These are phyloP conservation scores for Andrena cerasifolii DNA, from an alignment of 1,140 invertebrate species.

Conservation along the genomic window DNA sequence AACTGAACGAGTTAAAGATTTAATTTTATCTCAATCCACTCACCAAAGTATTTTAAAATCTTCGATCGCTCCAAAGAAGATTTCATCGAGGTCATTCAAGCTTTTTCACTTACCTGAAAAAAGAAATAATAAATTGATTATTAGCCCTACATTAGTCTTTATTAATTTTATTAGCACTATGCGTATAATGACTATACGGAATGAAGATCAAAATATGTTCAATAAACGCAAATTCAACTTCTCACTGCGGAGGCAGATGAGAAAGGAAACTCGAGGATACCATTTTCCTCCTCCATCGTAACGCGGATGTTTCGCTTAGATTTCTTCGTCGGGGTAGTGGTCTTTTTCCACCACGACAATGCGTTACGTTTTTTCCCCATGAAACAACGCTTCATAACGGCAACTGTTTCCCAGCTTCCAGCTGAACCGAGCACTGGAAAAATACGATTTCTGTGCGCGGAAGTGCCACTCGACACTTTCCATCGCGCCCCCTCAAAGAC, in stretches of 20 bases:
- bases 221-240: neutral
- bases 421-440: constrained; percentile 15
- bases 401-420: neutral
- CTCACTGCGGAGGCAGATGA: neutral
- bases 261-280: neutral
- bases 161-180: neutral
- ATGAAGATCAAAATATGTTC: neutral
- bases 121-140: constrained; percentile 2
- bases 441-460: constrained; percentile 17
- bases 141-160: too few species aligned
- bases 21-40: neutral
- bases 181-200: neutral
- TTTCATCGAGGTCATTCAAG: neutral
- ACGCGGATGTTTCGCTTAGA: neutral
- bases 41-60: neutral
- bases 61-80: neutral
- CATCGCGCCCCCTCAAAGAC: constrained; percentile 5
- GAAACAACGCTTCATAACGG: constrained; percentile 5
- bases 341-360: neutral
- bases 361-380: neutral
- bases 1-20: neutral
- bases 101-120: constrained; percentile 24
- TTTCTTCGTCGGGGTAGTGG: neutral
- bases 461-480: constrained; percentile 15
- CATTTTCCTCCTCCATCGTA: neutral